phyloP scores from a whole-genome alignment of 2,113 vertebrate species.

The Chionodraco myersi region DNA sequence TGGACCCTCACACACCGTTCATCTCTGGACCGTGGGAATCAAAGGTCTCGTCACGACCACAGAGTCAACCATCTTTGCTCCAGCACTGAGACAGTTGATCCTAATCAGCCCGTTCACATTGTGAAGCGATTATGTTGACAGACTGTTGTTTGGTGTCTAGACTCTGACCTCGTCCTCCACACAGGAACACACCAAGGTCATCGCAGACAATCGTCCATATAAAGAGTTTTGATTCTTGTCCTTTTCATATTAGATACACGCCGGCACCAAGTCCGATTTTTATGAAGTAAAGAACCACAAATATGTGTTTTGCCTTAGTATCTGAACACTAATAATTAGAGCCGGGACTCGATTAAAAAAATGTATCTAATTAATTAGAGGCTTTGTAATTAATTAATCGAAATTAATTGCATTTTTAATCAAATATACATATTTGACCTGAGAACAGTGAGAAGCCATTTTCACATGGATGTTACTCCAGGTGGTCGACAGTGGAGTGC shows the following conservation, averaged over 20 bases:
- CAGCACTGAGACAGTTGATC: neutral
- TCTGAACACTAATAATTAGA: too few species aligned
- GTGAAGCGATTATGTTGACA: neutral
- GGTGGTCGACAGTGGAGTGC: too few species aligned
- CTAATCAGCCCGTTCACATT: neutral
- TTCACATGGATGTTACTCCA: too few species aligned
- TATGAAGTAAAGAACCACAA: too few species aligned
- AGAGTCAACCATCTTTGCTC: neutral
- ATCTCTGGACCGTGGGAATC: conserved; percentile 39
- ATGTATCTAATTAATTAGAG: too few species aligned
- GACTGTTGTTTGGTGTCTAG: neutral
- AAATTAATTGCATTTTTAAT: too few species aligned
- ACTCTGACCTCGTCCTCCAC: neutral
- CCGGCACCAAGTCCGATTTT: too few species aligned
- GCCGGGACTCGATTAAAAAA: too few species aligned
- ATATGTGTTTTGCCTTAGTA: accelerated
- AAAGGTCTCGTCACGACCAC: neutral
- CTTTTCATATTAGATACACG: neutral
- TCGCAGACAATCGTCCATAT: too few species aligned
- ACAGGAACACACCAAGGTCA: neutral
- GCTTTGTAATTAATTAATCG: too few species aligned
- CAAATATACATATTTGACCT: too few species aligned
- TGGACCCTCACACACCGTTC: conserved; percentile 14
- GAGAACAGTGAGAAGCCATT: too few species aligned
- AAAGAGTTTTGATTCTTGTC: neutral